Evolutionary conservation across 2,797 vertebrate species (phyloP), one percentile per base, ranked within the genome.

Genomic region (Mustela erminea): DNA sequence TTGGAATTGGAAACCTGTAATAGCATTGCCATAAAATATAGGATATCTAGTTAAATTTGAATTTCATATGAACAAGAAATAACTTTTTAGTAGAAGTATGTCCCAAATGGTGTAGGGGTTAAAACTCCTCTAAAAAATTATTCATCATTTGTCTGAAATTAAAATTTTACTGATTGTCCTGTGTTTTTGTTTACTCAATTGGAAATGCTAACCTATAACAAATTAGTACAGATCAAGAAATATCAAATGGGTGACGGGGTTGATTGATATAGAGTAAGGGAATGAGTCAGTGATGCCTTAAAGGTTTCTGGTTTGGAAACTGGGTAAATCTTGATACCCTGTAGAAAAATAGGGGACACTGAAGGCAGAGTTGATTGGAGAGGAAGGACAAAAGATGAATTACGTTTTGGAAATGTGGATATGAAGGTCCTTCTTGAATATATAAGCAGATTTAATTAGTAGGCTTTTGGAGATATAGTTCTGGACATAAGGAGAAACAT

Each of bases 1-100:
- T 38, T 81, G 82, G 58, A 94, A 97, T 41, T 38, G 58, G 81
- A 93, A 74, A 84, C 15, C 17, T 77, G 18, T 49, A 64, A 81
- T 60, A 62, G 38, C 9, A 9, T 68, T 81, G 49, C 41, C 38
- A 81, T 52, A 52, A 80, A 94, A 80, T 66, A 56, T 9, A 72
- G 35, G 58, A 52, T 25, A 18, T 43, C 27, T 15, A 52, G 14
- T 46, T 88, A 92, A 49, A 85, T 86, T 29, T 66, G 27, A 89
- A 85, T 84, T 91, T 91, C 77, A 78, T 56, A 70, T 64, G 56
- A 81, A 87, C 5, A 78, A 43, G 41, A 90, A 83, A 77, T 46
- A 81, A 29, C 43, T 52, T 56, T 82, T 89, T 70, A 27, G 23
- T 90, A 14, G 89, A 74, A 75, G 11, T 86, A 70, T 49, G 38